Evolutionary conservation across 2,888 invertebrate genomes (phyloP), one percentile per base, ranked within the genome.

Genomic region (Chrysina gloriosa): DNA sequence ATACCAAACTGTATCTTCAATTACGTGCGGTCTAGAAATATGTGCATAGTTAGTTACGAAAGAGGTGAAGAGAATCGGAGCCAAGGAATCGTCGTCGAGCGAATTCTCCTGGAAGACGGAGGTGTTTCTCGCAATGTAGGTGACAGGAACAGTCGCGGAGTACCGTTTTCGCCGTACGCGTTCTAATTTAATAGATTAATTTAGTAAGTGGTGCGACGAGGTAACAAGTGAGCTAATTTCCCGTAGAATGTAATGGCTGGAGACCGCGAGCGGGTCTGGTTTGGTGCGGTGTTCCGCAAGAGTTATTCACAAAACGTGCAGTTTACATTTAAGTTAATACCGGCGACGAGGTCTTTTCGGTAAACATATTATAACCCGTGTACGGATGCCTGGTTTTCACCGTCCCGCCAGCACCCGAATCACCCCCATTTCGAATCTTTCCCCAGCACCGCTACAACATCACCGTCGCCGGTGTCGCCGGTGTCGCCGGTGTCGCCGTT

Each of bases 161-260:
- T 50, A 50, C 31, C 29, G n/a, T 29, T 11, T 9, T 27, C 5
- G 9, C 42, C 58, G 58, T 42, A 31, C 58, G 27, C 42, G 58
- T 61, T 77, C 77, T 82, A 82, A 82, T 82, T 82, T 82, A 82
- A 82, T 82, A 82, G 80, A 82, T 82, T 82, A 81, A 82, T 81
- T 82, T 80, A 81, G 80, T 81, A 81, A 81, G 81, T 80, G 80
- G 79, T 79, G 79, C 79, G 80, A 79, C 79, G 80, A 81, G 81
- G 80, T 81, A 81, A 81, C 82, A 79, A 81, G 79, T 76, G 76
- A 79, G 81, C 81, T 82, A 82, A 82, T 82, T 82, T 81, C 79
- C 78, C 76, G 72, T 72, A 72, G 76, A 73, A 72, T 68, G 74
- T 74, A 72, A 52, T 65, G 36, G 50, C 65, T 63, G 73, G 73